Evolutionary conservation across 2,888 invertebrate species (phyloP), one percentile per base, ranked within the genome.

Genomic region (Encarsia formosa): DNA sequence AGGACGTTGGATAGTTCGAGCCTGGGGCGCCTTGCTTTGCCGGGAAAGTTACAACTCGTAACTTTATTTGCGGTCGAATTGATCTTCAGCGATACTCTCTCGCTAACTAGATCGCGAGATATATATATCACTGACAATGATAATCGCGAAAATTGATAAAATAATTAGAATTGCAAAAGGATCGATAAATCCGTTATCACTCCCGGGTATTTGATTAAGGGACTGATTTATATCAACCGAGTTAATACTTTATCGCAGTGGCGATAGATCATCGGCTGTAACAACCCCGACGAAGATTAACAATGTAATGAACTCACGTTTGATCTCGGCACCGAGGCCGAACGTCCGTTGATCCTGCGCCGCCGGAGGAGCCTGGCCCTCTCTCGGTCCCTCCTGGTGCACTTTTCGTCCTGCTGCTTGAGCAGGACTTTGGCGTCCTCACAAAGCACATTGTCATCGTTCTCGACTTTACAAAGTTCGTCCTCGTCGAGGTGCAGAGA

Each of bases 251-350:
- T 35, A 46, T 23, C 39, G 39, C 20, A 24, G 31, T 26, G 35
- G 26, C 26, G 26, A 6, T 26, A 11, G 11, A 8, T 26, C 11
- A 26, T 26, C 26, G 26, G 26, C 26, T 26, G 26, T 26, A 8
- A 26, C 11, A 26, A 26, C 26, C 26, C 26, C 26, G 26, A 11
- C 6, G 26, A 6, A 6, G 11, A 26, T 26, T 26, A 26, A 26
- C 26, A 26, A 11, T 26, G 26, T 26, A 11, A 11, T 18, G 20
- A 38, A 70, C 74, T 74, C 69, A 75, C 74, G 52, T 70, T 63
- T 42, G 68, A 61, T 57, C 74, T 65, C 9, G 76, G 75, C 52
- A 75, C 70, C 45, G 76, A 76, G 3, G 73, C 68, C 15, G 75
- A 75, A 58, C 75, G 65, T n/a, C 68, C 67, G 61, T 70, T 69